Percentiles rank a stretch among this genome's conserved stretches.
These are phyloP conservation scores for Rhagoletis pomonella DNA, from an alignment of 1,140 invertebrate genomes.

Conservation along the genomic window DNA sequence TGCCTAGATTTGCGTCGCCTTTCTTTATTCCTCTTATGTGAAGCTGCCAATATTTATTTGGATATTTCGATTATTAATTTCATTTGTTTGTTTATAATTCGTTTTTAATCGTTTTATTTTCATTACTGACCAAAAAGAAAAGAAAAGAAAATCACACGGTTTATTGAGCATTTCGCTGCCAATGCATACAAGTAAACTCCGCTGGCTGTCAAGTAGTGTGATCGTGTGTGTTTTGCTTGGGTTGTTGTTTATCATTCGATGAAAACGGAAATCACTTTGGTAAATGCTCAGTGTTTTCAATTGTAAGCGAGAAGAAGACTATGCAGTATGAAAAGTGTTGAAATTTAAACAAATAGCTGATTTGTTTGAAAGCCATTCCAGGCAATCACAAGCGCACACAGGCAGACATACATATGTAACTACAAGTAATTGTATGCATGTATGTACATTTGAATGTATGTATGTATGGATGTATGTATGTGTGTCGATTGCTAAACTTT, in stretches of 20 bases:
- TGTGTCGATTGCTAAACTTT: neutral
- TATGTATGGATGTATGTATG: no score
- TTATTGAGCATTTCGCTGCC: slow-evolving; percentile 12
- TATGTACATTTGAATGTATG: no score
- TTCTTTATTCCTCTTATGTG: neutral
- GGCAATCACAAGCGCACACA: neutral
- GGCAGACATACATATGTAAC: neutral
- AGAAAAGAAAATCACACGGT: no score
- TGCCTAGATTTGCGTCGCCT: neutral
- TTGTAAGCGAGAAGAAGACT: neutral
- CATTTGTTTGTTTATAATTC: slow-evolving; percentile 49
- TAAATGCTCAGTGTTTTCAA: slow-evolving; percentile 17
- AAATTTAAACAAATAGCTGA: slow-evolving; percentile 45
- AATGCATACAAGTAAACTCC: neutral
- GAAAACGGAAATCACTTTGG: slow-evolving; percentile 48
- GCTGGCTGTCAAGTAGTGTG: neutral
- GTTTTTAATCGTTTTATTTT: neutral
- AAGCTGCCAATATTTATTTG: slow-evolving; percentile 26
- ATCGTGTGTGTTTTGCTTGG: neutral
- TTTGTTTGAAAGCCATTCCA: slow-evolving; percentile 39
- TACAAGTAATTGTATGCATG: no score
- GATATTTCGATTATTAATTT: slow-evolving; percentile 45
- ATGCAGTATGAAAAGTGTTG: slow-evolving; percentile 11
- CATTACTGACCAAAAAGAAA: neutral
- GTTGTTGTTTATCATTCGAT: slow-evolving; percentile 41